Base-by-base conservation (phyloP, 2,888 invertebrate species). In the Dioctria rufipes region DNA sequence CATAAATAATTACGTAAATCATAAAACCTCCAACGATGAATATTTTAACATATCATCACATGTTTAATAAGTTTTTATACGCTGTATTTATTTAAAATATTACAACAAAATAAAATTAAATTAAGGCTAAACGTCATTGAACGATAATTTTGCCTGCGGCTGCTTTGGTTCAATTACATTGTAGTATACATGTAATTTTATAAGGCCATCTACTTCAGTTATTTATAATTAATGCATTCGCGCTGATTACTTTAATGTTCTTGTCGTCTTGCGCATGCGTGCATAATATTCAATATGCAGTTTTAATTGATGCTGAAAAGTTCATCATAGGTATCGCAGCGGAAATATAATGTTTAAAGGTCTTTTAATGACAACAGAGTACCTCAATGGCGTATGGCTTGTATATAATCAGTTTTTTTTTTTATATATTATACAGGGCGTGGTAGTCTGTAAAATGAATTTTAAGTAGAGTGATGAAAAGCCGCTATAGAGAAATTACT, bases 81-180 rank as follows among this genome's bases (percentile, higher is more conserved):
- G 25, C 25, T 25, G 25, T 25, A 25, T 25, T 25, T 25, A 25
- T 6, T 54, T 54, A 6, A 54, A 25, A n/a, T n/a, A 46, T 6
- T 46, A 11, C 51, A 51, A 43, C 54, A 43, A 69, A 54, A 51
- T 69, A 69, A 25, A 25, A 69, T 69, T 39, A 69, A 69, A 69
- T 54, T 69, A 69, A 69, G 69, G 69, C 40, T 51, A 51, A 69
- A 69, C 49, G 54, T 51, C 69, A 69, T 69, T 51, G 51, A 69
- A 69, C 69, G 37, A 37, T 69, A 54, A 9, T 54, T 46, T 54
- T 54, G 11, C 54, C 54, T 54, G 54, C 54, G 54, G 54, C n/a
- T 54, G n/a, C 54, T 4, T 25, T 11, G 54, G 54, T n/a, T 54
- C 54, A 54, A n/a, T 54, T 54, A n/a, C 54, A 54, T 54, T 54